phyloP scores from a whole-genome alignment of 2,888 invertebrate genomes.

The Dermolepida albohirtum region DNA sequence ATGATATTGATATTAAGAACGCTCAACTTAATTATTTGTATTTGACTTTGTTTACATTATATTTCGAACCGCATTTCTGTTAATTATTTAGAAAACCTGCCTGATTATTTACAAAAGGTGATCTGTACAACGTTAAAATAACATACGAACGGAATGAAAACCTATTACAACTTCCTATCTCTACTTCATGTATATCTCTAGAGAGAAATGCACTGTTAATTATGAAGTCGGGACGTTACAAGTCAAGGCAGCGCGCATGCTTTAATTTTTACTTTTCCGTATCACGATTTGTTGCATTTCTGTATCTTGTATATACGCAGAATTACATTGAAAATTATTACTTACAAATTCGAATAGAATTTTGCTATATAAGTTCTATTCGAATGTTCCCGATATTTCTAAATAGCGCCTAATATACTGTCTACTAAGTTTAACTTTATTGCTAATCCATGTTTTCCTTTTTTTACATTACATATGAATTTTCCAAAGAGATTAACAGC shows the following conservation, averaged over 20 bases:
- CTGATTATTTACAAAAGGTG: slow-evolving; percentile 33
- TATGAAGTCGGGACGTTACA: slow-evolving; percentile 1
- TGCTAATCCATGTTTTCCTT: background rate
- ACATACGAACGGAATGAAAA: slow-evolving; percentile 30
- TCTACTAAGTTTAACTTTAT: background rate
- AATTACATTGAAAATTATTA: background rate
- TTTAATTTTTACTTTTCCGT: slow-evolving; percentile 5
- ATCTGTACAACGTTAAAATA: slow-evolving; percentile 37
- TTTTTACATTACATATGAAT: slow-evolving; percentile 5
- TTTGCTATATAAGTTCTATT: too few species aligned
- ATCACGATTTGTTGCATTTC: background rate
- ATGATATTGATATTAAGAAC: background rate
- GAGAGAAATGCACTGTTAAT: slow-evolving; percentile 28
- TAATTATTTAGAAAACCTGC: slow-evolving; percentile 18
- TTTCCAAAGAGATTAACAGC: slow-evolving; percentile 25
- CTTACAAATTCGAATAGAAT: background rate
- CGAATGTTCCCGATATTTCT: too few species aligned
- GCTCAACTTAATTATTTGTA: slow-evolving; percentile 26
- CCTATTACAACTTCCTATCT: slow-evolving; percentile 25
- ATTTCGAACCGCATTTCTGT: slow-evolving; percentile 17
- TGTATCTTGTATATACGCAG: background rate
- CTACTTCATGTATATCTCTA: slow-evolving; percentile 19
- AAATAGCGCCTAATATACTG: too few species aligned
- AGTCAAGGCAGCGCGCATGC: background rate
- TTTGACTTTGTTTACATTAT: slow-evolving; percentile 29